Evolutionary conservation across 2,113 vertebrate genomes (phyloP), one percentile per base, ranked within the genome.

Genomic region (Poeciliopsis prolifica): DNA sequence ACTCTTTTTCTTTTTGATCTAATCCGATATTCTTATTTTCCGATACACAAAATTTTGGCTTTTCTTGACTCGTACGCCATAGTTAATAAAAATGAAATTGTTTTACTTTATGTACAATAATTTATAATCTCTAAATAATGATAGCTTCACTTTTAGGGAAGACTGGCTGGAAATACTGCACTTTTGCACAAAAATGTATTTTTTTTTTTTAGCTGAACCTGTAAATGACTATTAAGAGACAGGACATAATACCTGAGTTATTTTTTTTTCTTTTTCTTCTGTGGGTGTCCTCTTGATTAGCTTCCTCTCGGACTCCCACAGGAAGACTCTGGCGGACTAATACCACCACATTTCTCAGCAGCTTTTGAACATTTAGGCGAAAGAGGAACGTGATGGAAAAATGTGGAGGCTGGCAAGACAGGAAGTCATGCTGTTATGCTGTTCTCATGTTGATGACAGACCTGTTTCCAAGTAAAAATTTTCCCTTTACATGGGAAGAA

Each of bases 241-340:
- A 31, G n/a, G n/a, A 70, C 51, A 48, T 31, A 65, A 78, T 75
- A 67, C 65, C 62, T 35, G 62, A 61, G 61, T 76, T 77, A 78
- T 87, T 80, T 78, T 83, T 78, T 83, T 24, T 58, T 12, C 35
- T 73, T 68, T 68, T 77, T 64, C 69, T 73, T 71, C 51, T 72
- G 24, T 54, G 22, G 63, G 70, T 81, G 73, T 75, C 74, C 30
- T 80, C 65, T 61, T 58, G 72, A 68, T 67, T 60, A 17, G 29
- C 70, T 84, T 74, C 72, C 72, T 69, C 65, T 77, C 61, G 61
- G 44, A 63, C 51, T 82, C 71, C 72, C 74, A 78, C 78, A 83
- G 83, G 80, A 84, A 84, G 64, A 69, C 44, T 48, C 33, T 13
- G 58, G 37, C 42, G 15, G 44, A 42, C 72, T 74, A 68, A 60